phyloP scores from a whole-genome alignment of 1,140 invertebrate species.

The Harlomillsia oculata region DNA sequence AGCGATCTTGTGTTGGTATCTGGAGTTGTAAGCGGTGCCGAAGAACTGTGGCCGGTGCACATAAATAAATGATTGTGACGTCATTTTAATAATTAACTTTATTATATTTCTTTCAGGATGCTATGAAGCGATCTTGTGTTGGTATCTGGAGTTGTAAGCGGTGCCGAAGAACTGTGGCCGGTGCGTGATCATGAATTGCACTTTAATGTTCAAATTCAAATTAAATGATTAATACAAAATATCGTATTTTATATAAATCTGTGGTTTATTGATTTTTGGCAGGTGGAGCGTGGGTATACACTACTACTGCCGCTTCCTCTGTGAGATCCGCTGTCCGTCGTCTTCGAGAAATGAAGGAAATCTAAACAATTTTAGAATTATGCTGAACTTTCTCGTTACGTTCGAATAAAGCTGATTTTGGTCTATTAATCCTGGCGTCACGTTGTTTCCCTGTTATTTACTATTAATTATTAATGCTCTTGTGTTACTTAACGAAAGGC shows the following conservation, averaged over 20 bases:
- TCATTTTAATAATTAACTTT: slow-evolving; percentile 11
- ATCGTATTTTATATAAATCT: not conserved
- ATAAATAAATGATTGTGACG: not conserved
- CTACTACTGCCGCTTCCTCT: slow-evolving; percentile 89
- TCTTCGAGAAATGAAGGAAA: slow-evolving; percentile 90
- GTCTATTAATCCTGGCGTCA: too few relatives aligned
- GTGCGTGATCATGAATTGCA: too few relatives aligned
- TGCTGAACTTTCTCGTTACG: too few relatives aligned
- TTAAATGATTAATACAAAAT: slow-evolving; percentile 45
- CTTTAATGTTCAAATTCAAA: too few relatives aligned
- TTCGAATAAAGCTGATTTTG: too few relatives aligned
- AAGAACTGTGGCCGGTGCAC: slow-evolving; percentile 66
- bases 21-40: slow-evolving; percentile 96
- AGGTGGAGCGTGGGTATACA: slow-evolving; percentile 93
- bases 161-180: slow-evolving; percentile 90
- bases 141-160: slow-evolving; percentile 96
- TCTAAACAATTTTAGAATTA: slow-evolving; percentile 7
- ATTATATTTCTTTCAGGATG: slow-evolving; percentile 59
- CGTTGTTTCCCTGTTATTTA: too few relatives aligned
- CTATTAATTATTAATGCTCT: too few relatives aligned
- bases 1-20: slow-evolving; percentile 92
- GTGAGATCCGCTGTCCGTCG: slow-evolving; percentile 90
- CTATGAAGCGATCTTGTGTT: slow-evolving; percentile 93
- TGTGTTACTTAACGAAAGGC: too few relatives aligned
- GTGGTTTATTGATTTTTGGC: slow-evolving; percentile 6